These are phyloP conservation scores for Danio kyathit DNA, from an alignment of 2,797 vertebrate genomes.

Conservation along the genomic window DNA sequence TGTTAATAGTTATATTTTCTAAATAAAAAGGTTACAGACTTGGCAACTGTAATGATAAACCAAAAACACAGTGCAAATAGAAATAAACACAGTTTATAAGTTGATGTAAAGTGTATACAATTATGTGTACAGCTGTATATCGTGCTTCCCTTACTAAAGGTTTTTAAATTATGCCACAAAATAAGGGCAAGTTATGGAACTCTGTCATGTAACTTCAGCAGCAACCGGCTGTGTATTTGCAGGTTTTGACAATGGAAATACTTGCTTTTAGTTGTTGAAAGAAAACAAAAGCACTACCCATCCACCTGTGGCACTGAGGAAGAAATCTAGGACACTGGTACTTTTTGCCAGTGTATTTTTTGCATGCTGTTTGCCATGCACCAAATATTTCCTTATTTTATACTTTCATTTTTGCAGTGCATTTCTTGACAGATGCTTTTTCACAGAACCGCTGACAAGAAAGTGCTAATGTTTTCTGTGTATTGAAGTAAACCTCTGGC, in stretches of 20 bases:
- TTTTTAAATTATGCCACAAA: conserved; percentile 1
- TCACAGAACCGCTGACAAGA: neutral
- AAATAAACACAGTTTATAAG: too few species aligned
- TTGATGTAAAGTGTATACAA: too few species aligned
- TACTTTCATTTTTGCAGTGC: conserved; percentile 2
- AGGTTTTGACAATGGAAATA: neutral
- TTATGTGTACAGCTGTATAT: neutral
- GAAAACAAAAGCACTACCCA: neutral
- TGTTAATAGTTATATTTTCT: too few species aligned
- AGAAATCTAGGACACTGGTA: conserved; percentile 7
- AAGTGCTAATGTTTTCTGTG: neutral
- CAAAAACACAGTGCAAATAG: too few species aligned
- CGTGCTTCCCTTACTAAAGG: neutral
- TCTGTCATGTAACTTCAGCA: neutral
- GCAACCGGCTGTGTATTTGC: neutral
- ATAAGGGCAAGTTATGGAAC: neutral
- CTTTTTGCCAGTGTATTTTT: neutral
- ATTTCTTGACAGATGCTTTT: conserved; percentile 1
- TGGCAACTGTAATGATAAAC: too few species aligned
- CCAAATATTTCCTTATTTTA: neutral
- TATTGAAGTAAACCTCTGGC: neutral
- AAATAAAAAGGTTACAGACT: too few species aligned
- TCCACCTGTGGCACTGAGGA: conserved; percentile 16
- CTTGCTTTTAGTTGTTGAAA: neutral
- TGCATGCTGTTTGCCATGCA: neutral